Conservation (phyloP, 2,113 vertebrate genomes). For the Octodon degus region DNA sequence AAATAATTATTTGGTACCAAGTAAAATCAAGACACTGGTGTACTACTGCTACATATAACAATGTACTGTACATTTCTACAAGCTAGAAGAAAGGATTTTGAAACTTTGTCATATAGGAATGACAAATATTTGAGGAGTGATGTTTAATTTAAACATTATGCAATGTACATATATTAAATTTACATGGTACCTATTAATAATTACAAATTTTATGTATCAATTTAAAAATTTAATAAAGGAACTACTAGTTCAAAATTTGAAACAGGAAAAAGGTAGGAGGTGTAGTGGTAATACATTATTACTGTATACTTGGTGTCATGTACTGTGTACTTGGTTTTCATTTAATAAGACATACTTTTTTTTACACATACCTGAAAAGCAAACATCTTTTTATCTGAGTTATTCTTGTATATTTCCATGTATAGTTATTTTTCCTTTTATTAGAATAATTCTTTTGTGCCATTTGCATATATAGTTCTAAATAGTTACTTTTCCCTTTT, state of each 20-base stretch:
- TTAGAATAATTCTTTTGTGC: conserved; percentile 8
- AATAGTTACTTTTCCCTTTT: not conserved
- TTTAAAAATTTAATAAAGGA: not conserved
- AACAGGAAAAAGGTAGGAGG: not conserved
- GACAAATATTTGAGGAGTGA: not conserved
- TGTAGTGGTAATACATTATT: not conserved
- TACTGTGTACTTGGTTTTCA: not conserved
- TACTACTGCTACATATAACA: not conserved
- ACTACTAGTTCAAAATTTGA: not conserved
- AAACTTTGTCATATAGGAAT: not conserved
- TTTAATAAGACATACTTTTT: not conserved
- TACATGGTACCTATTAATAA: not conserved
- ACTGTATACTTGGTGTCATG: not conserved
- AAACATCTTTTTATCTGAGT: not conserved
- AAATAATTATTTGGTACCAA: not conserved
- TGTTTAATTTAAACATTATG: not conserved
- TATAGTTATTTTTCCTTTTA: not conserved
- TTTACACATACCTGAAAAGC: not conserved
- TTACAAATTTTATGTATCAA: not conserved
- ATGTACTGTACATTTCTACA: not conserved
- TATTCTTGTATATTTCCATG: not conserved
- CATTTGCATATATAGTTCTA: not conserved
- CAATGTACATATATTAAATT: not conserved
- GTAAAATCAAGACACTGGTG: not conserved
- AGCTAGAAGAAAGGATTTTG: not conserved